Base-by-base conservation (phyloP, 2,797 vertebrate genomes). In the Falco rusticolus region DNA sequence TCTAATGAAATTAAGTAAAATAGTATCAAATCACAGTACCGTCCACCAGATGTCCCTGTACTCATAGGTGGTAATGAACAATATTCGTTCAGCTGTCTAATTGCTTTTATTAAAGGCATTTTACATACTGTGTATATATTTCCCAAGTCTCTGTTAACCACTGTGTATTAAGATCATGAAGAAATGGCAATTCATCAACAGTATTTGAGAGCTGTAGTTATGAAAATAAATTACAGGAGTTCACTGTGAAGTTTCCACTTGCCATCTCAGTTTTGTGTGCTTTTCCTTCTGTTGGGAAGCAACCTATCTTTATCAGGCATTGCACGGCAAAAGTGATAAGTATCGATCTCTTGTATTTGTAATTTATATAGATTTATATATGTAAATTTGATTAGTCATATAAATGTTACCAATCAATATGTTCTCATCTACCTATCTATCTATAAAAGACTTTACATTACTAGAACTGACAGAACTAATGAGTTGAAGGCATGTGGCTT, bases 31-130 rank as follows among this genome's bases (percentile, higher is more conserved):
- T 84, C 70, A 64, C 94, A 28, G 39, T 70, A 59, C 57, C 9
- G 33, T 96, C 98, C 98, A 98, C 94, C 96, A 98, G 98, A 95
- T 98, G 98, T 97, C 98, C 79, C 97, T 98, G 93, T 96, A 91
- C 87, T 96, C 97, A 95, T 94, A 95, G 84, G 47, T 95, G 94
- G 91, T 92, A 93, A 89, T 80, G 47, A 75, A 51, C 34, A 89
- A 33, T 74, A 89, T 66, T 90, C 24, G 78, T 89, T 77, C 71
- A 89, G 3, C 68, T 80, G 50, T 34, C 72, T 71, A 96, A 80
- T 84, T 93, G 45, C 13, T 82, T 84, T 86, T 88, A 91, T 92
- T 92, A 89, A 90, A 81, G 51, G 4, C 29, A 83, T 45, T 89
- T 93, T 89, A 16, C 13, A 57, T 33, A 68, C 37, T 57, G 37